phyloP scores from a whole-genome alignment of 1,140 invertebrate genomes.

The Gonioctena quinquepunctata region DNA sequence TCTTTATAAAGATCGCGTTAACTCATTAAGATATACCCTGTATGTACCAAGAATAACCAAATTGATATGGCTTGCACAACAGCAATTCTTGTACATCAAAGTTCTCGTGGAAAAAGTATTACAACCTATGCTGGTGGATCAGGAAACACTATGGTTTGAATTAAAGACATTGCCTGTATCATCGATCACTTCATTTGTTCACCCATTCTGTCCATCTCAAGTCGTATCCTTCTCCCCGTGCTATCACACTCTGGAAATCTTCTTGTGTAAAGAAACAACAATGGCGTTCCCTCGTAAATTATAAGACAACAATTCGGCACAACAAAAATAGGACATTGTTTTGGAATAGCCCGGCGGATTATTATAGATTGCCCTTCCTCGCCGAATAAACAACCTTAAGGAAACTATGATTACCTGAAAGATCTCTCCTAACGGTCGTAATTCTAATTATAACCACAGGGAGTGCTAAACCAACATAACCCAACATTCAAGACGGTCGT shows the following conservation, averaged over 20 bases:
- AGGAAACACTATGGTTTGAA: too few species aligned
- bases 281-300: neutral
- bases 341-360: slow-evolving; percentile 8
- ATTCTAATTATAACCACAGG: slow-evolving; percentile 37
- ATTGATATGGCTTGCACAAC: too few species aligned
- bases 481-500: slow-evolving; percentile 23
- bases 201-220: too few species aligned
- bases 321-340: slow-evolving; percentile 11
- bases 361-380: slow-evolving; percentile 12
- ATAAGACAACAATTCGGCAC: slow-evolving; percentile 5
- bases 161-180: too few species aligned
- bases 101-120: too few species aligned
- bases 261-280: neutral
- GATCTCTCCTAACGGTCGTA: slow-evolving; percentile 39
- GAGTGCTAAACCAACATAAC: slow-evolving; percentile 39
- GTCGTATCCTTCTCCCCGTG: neutral
- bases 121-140: too few species aligned
- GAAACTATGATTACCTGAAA: slow-evolving; percentile 40
- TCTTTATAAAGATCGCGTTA: too few species aligned
- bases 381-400: slow-evolving; percentile 36
- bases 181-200: too few species aligned
- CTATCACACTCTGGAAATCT: neutral
- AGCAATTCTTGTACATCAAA: too few species aligned
- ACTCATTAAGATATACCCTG: too few species aligned
- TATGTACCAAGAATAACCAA: too few species aligned